A percentile compares a stretch with the other conserved stretches of the same genome.
phyloP scores from a whole-genome alignment of 2,888 invertebrate genomes.

The Parapristionchus giblindavisi region DNA sequence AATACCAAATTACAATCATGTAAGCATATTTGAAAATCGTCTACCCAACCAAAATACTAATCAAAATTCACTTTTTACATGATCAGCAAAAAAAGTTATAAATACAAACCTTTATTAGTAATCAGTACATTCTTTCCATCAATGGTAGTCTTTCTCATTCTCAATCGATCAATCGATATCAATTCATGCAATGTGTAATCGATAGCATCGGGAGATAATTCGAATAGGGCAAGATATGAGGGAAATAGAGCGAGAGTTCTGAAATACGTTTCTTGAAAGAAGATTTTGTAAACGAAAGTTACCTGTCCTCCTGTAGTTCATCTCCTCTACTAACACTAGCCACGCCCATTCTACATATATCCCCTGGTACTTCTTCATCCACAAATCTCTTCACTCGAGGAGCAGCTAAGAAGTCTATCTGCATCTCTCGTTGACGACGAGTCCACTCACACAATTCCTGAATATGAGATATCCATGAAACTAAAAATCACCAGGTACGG shows the following conservation, averaged over 20 bases:
- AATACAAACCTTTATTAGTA: slow-evolving; percentile 6
- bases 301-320: slow-evolving; percentile 15
- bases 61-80: too few species aligned
- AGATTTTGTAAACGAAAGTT: neutral
- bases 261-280: slow-evolving; percentile 14
- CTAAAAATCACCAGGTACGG: too few species aligned
- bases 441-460: slow-evolving; percentile 87
- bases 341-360: neutral
- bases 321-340: slow-evolving; percentile 24
- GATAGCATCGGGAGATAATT: slow-evolving; percentile 24
- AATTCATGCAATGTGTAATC: slow-evolving; percentile 32
- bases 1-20: too few species aligned
- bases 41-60: too few species aligned
- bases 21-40: too few species aligned
- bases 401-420: slow-evolving; percentile 83
- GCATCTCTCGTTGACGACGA: slow-evolving; percentile 91
- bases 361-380: neutral
- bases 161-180: neutral
- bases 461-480: too few species aligned
- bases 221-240: slow-evolving; percentile 33
- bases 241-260: slow-evolving; percentile 39
- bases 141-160: neutral
- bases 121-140: neutral
- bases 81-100: neutral
- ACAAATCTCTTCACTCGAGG: slow-evolving; percentile 18